phyloP scores from a whole-genome alignment of 2,888 invertebrate genomes.

The Raillietiella orientalis region DNA sequence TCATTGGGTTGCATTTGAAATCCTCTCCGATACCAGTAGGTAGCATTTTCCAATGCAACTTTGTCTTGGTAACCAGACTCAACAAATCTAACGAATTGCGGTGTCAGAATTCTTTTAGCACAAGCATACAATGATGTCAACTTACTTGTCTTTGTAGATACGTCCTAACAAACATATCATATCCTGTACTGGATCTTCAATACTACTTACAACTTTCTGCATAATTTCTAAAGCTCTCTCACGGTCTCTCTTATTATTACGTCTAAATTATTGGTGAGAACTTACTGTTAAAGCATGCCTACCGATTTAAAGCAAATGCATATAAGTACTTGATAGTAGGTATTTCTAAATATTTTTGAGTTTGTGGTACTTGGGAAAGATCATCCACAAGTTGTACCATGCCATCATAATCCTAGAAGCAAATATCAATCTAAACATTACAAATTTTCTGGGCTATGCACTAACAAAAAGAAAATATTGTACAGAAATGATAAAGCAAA shows the following conservation, averaged over 20 bases:
- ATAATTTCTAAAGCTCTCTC: conserved; percentile 77
- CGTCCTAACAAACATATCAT: conserved; percentile 90
- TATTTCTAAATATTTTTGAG: conserved; percentile 56
- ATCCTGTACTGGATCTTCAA: conserved; percentile 84
- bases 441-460: too few relatives aligned
- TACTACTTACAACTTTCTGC: conserved; percentile 56
- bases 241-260: conserved; percentile 74
- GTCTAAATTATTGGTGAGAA: conserved; percentile 17
- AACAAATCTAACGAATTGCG: conserved; percentile 82
- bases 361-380: conserved; percentile 53
- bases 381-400: conserved; percentile 92
- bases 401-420: conserved; percentile 57
- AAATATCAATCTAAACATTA: too few relatives aligned
- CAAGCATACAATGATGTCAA: too few relatives aligned
- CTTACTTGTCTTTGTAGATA: conserved; percentile 34
- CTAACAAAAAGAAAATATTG: too few relatives aligned
- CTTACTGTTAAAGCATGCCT: conserved; percentile 6
- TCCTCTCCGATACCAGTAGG: conserved; percentile 86
- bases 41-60: conserved; percentile 61
- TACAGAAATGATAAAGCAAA: too few relatives aligned
- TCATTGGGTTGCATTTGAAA: conserved; percentile 96
- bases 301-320: conserved; percentile 85
- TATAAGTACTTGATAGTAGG: conserved; percentile 71
- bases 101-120: too few relatives aligned
- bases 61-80: conserved; percentile 71